These are phyloP conservation scores for Ochotona curzoniae DNA, from an alignment of 2,113 vertebrate genomes.

Conservation along the genomic window DNA sequence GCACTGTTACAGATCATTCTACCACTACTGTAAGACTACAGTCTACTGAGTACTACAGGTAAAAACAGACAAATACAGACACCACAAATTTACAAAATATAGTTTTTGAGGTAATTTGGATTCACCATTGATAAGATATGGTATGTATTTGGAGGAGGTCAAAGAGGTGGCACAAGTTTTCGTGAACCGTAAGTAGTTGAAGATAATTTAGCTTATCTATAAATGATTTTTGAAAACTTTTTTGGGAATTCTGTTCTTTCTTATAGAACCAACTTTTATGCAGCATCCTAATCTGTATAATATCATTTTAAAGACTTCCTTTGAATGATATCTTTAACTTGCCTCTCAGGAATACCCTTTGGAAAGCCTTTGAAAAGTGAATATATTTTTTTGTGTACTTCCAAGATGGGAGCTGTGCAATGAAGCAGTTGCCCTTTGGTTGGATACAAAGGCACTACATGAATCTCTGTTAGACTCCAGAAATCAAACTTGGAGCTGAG, in stretches of 20 bases:
- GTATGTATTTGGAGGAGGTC: not conserved
- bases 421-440: not conserved
- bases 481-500: constrained; percentile 34
- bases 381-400: not conserved
- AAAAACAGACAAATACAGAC: not conserved
- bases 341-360: not conserved
- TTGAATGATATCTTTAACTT: not conserved
- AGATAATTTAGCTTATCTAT: not conserved
- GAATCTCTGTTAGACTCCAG: constrained; percentile 16
- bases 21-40: not conserved
- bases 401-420: not conserved
- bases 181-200: not conserved
- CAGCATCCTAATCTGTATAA: not conserved
- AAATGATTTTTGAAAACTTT: not conserved
- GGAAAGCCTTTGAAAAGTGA: not conserved
- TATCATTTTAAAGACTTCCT: not conserved
- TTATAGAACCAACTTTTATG: not conserved
- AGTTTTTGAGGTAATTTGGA: not conserved
- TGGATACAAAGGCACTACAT: constrained; percentile 19
- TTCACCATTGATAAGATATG: not conserved
- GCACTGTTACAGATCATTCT: not conserved
- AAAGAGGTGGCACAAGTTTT: not conserved
- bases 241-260: not conserved
- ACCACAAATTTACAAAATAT: too few relatives aligned
- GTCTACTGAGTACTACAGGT: not conserved